phyloP scores from a whole-genome alignment of 2,888 invertebrate species.

The Phalera bucephala region DNA sequence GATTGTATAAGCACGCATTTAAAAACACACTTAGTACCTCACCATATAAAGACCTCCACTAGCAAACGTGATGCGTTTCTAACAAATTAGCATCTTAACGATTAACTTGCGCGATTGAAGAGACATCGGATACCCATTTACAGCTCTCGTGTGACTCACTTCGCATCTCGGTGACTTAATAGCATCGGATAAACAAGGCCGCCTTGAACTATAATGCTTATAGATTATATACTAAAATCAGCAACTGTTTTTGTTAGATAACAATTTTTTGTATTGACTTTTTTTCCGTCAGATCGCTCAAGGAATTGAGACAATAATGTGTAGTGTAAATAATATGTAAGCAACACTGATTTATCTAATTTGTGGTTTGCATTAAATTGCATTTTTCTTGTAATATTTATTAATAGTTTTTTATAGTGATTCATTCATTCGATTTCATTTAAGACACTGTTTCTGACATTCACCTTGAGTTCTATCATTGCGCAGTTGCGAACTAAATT shows the following conservation, averaged over 20 bases:
- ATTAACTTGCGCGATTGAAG: constrained; percentile 7
- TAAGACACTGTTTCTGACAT: background rate
- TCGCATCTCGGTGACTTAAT: constrained; percentile 47
- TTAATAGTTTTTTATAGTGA: too few species aligned
- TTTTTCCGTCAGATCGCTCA: constrained; percentile 6
- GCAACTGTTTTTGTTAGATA: constrained; percentile 30
- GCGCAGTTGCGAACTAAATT: background rate
- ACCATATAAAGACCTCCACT: constrained; percentile 1
- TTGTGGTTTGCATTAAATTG: too few species aligned
- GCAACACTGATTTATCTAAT: too few species aligned
- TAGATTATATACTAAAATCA: constrained; percentile 17
- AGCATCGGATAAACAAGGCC: constrained; percentile 22
- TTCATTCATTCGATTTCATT: background rate
- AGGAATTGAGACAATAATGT: too few species aligned
- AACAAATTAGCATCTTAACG: constrained; percentile 31
- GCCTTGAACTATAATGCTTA: constrained; percentile 19
- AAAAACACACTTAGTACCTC: too few species aligned
- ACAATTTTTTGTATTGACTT: constrained; percentile 21
- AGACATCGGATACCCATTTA: constrained; percentile 35
- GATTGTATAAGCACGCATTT: too few species aligned
- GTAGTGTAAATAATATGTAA: too few species aligned
- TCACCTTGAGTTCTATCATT: background rate
- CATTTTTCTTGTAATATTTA: too few species aligned
- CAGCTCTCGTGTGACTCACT: constrained; percentile 43
- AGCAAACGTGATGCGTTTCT: constrained; percentile 7